Base-by-base conservation (phyloP, 2,797 vertebrate species). In the Neosilurus mollespiculum region DNA sequence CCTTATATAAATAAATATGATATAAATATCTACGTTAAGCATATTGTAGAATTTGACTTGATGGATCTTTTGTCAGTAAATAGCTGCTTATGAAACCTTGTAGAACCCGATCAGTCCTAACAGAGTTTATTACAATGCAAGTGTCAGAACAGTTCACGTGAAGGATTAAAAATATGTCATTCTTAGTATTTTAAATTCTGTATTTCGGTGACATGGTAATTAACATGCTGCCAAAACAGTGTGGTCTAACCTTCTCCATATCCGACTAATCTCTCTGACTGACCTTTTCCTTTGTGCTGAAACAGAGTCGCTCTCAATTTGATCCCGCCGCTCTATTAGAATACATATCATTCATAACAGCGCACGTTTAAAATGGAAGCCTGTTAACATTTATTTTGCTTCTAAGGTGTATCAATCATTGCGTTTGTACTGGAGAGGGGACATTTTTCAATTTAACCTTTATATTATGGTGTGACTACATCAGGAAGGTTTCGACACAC, bases 401-500 rank as follows among this genome's bases (percentile, higher is more conserved):
- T 89, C 91, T 90, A 92, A 91, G 93, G 93, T 94, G 94, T 96
- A 99, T 99, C 97, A 99, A 98, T 99, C 97, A 99, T 95, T 88
- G 91, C 89, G 89, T 91, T 93, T 85, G 89, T 62, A 85, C 93
- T 90, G 93, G 94, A 91, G 90, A 94, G 95, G 94, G 96, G 96
- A 96, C 96, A 95, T 96, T 96, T 97, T 96, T 95, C 96, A 96
- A 96, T 97, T 96, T 97, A 95, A 95, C 94, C 95, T 94, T 95
- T 93, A 89, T 93, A 94, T 94, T 95, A 94, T 92, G 93, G 91
- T 94, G 93, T 93, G 93, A 94, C 90, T 91, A 96, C 94, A 95
- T 93, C 92, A 89, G 91, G 92, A 94, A 93, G 93, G 94, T 95
- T 95, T 94, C 93, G 91, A 93, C 92, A 93, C 94, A 95, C 94